phyloP scores from a whole-genome alignment of 2,888 invertebrate species.

The Conops quadrifasciatus region DNA sequence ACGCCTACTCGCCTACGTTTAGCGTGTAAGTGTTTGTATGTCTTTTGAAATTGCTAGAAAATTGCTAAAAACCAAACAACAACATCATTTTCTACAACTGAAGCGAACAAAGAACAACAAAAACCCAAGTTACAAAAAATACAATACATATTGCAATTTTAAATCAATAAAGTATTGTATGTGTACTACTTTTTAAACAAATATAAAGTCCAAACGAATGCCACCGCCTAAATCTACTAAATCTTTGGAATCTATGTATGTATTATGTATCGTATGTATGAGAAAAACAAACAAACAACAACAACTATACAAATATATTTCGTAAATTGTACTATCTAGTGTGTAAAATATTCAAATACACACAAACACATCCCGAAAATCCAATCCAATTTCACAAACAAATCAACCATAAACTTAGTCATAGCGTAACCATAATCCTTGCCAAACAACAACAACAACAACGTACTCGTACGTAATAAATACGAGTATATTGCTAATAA shows the following conservation, averaged over 20 bases:
- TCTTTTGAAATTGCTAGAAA: constrained; percentile 2
- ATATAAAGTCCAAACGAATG: constrained; percentile 62
- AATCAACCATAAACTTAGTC: too few species aligned
- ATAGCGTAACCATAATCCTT: too few species aligned
- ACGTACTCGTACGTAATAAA: too few species aligned
- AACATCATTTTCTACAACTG: too few species aligned
- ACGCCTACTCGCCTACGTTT: not conserved
- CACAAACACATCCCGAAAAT: constrained; percentile 28
- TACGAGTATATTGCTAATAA: too few species aligned
- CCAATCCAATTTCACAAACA: constrained; percentile 11
- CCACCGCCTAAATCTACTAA: constrained; percentile 55
- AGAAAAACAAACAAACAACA: not conserved
- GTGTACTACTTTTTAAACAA: constrained; percentile 3
- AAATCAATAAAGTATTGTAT: constrained; percentile 39
- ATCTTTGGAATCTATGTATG: constrained; percentile 41
- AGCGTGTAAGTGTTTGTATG: not conserved
- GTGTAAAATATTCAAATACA: constrained; percentile 46
- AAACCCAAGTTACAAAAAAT: constrained; percentile 25
- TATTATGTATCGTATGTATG: constrained; percentile 18
- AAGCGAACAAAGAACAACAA: constrained; percentile 1
- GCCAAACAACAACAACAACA: too few species aligned
- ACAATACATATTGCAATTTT: constrained; percentile 23
- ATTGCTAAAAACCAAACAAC: too few species aligned
- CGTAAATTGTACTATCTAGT: constrained; percentile 37
- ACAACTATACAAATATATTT: constrained; percentile 35